Base-by-base conservation (phyloP, 1,140 invertebrate genomes). In the Cyrtorhinus lividipennis region DNA sequence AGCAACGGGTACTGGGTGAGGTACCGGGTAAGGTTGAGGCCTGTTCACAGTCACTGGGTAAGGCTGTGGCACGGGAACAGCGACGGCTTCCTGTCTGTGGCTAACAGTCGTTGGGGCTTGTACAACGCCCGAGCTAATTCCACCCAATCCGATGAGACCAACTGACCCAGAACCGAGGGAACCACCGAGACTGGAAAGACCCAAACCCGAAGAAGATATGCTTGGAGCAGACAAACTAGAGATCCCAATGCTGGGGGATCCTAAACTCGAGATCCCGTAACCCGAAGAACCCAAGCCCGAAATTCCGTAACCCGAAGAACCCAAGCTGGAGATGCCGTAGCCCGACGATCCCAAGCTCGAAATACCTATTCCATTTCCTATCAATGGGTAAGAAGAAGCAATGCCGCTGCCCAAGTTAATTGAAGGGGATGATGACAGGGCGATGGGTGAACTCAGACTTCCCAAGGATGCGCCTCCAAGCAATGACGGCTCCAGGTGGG, bases 1-100 rank as follows among this genome's bases (percentile, higher is more conserved):
- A 30, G 60, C 46, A 22, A 64, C 63, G 25, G 62, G 62, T 20
- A 63, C 62, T 22, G 62, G 62, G 23, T 63, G 62, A 30, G 62
- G 62, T 20, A 63, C 56, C n/a, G 62, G 62, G n/a, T 44, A 25
- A 45, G 63, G 57, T 10, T 60, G 38, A 24, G 57, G 27, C 58
- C 44, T 64, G 18, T 22, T 64, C n/a, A 64, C 59, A 23, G 63
- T 64, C 13, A 64, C 63, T 15, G 75, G 71, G 12, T 71, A 69
- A 25, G 74, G 71, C 1, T 75, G 68, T 2, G 70, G 62, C 12
- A 70, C 67, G 1, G 68, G 69, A 15, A 75, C 75, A 67, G 75
- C 71, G 12, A 76, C 73, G 48, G 56, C 53, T 58, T 58, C 56
- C 18, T 56, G 53, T 1, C 53, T n/a, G 2, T 48, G 53, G 24